Conservation (phyloP, 2,797 vertebrate species). For the Liasis olivaceus region DNA sequence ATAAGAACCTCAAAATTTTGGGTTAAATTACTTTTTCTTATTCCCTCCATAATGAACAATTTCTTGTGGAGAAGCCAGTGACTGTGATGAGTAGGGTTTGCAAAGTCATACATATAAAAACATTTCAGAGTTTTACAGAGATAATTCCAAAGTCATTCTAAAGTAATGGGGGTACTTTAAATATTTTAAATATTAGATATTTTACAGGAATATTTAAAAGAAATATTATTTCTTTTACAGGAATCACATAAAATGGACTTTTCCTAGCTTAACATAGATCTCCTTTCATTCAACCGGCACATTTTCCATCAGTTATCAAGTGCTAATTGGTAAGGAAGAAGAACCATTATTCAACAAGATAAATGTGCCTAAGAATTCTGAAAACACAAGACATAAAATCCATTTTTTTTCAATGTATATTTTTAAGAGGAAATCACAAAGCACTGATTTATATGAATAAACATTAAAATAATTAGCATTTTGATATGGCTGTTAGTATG, state of each 20-base stretch:
- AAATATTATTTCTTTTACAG: conserved; percentile 49
- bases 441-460: background rate
- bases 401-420: too few relatives aligned
- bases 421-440: background rate
- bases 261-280: conserved; percentile 42
- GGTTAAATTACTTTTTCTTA: too few relatives aligned
- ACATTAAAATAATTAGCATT: background rate
- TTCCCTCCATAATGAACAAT: too few relatives aligned
- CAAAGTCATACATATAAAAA: conserved; percentile 41
- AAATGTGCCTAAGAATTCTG: conserved; percentile 34
- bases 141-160: background rate
- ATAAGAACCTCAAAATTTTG: too few relatives aligned
- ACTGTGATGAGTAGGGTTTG: background rate
- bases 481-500: background rate
- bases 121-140: conserved; percentile 50
- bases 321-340: conserved; percentile 20
- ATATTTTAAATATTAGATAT: too few relatives aligned
- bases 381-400: background rate
- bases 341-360: conserved; percentile 6
- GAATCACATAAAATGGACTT: conserved; percentile 62
- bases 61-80: too few relatives aligned
- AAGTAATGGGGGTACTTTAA: conserved; percentile 50
- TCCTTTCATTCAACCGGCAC: conserved; percentile 57
- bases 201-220: too few relatives aligned
- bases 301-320: conserved; percentile 52